Evolutionary conservation across 2,113 vertebrate genomes (phyloP).

Genomic region (Aix galericulata): DNA sequence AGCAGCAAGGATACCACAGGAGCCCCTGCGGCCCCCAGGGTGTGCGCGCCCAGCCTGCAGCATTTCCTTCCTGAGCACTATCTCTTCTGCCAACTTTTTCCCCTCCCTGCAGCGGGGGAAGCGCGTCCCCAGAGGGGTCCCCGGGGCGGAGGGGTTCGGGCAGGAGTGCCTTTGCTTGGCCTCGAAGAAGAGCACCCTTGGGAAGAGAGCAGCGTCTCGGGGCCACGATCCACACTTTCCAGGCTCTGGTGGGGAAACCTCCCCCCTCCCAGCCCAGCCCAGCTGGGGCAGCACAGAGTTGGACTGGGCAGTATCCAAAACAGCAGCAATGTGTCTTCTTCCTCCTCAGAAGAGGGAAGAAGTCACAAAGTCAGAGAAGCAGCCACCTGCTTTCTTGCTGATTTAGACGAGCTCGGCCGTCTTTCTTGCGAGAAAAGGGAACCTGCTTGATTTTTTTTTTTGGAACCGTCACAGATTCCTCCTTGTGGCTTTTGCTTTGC

Average conservation of each 20-base stretch:
- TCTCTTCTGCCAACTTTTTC: neutral
- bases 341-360: neutral
- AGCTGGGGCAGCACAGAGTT: accelerated
- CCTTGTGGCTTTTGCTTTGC: neutral
- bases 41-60: neutral
- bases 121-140: accelerated
- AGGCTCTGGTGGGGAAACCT: too few relatives aligned
- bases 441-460: neutral
- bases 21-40: accelerated
- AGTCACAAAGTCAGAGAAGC: neutral
- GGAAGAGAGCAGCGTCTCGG: neutral
- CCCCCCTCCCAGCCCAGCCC: accelerated
- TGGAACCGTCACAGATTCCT: neutral
- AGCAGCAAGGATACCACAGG: accelerated
- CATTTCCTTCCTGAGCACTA: neutral
- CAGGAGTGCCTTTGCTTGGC: neutral
- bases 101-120: accelerated
- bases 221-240: neutral
- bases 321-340: neutral
- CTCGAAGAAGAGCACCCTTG: neutral
- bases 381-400: accelerated
- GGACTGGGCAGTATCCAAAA: neutral
- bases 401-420: neutral
- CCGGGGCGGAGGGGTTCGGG: accelerated
- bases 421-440: accelerated